These are phyloP conservation scores for Macquaria ambigua DNA, from an alignment of 2,113 vertebrate genomes.

Conservation along the genomic window DNA sequence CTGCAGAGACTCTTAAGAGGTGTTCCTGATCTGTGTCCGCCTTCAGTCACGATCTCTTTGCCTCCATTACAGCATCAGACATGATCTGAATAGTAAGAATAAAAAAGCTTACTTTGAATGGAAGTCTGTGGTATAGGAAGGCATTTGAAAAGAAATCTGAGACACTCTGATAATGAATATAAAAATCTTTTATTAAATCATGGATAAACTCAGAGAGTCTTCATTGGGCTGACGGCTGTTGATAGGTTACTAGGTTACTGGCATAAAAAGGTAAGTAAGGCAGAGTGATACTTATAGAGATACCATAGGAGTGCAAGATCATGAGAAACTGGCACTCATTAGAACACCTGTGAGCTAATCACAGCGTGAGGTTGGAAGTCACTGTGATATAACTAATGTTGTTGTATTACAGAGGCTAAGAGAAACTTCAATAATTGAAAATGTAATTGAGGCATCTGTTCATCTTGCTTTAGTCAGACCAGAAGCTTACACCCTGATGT, in stretches of 20 bases:
- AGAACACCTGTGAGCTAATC: neutral
- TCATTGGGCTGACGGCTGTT: neutral
- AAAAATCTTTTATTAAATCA: too few relatives aligned
- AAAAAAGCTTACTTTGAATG: too few relatives aligned
- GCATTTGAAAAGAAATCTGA: too few relatives aligned
- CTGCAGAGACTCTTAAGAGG: neutral
- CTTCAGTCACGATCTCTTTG: neutral
- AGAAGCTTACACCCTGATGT: neutral
- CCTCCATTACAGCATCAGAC: neutral
- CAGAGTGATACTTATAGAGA: neutral
- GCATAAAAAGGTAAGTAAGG: constrained; percentile 31
- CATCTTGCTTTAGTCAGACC: neutral
- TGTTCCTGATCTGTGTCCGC: neutral
- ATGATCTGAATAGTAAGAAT: neutral
- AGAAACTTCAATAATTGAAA: neutral
- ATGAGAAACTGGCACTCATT: constrained; percentile 6
- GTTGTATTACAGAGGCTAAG: neutral
- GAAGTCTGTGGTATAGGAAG: too few relatives aligned
- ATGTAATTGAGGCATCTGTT: neutral
- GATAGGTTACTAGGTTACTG: constrained; percentile 45
- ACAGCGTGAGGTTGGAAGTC: neutral
- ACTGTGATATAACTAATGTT: neutral
- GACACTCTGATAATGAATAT: too few relatives aligned
- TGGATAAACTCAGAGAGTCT: too few relatives aligned
- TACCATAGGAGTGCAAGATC: neutral